Percentiles rank a stretch among this genome's conserved stretches.
These are phyloP conservation scores for Stigmatopora argus DNA, from an alignment of 2,113 vertebrate species.

Conservation along the genomic window DNA sequence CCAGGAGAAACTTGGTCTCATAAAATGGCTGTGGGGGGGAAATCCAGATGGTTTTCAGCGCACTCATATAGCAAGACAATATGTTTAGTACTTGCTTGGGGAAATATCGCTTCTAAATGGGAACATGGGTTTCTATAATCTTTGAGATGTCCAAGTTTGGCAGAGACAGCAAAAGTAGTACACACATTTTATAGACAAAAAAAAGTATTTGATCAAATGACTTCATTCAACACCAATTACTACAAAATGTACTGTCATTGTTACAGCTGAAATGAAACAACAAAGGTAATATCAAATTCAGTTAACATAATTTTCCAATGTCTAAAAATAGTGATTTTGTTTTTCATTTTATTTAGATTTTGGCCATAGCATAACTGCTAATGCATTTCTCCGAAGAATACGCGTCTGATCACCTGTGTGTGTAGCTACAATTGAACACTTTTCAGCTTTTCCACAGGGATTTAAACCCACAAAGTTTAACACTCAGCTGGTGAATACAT, in stretches of 20 bases:
- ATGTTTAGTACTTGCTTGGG: constrained; percentile 31
- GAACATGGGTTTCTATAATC: not conserved
- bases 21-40: constrained; percentile 39
- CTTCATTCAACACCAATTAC: too few species aligned
- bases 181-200: too few species aligned
- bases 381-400: not conserved
- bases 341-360: not conserved
- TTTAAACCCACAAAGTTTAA: constrained; percentile 26
- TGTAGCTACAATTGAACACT: not conserved
- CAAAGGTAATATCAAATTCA: too few species aligned
- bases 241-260: too few species aligned
- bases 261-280: too few species aligned
- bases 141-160: not conserved
- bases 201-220: too few species aligned
- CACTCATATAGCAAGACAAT: constrained; percentile 16
- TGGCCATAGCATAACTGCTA: not conserved
- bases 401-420: not conserved
- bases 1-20: constrained; percentile 35
- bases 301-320: too few species aligned
- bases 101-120: constrained; percentile 6
- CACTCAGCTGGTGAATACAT: constrained; percentile 36
- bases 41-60: constrained; percentile 46
- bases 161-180: too few species aligned
- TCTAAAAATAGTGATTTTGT: not conserved
- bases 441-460: not conserved